These are phyloP conservation scores for Stegostoma tigrinum DNA, from an alignment of 2,113 vertebrate genomes.

Conservation along the genomic window DNA sequence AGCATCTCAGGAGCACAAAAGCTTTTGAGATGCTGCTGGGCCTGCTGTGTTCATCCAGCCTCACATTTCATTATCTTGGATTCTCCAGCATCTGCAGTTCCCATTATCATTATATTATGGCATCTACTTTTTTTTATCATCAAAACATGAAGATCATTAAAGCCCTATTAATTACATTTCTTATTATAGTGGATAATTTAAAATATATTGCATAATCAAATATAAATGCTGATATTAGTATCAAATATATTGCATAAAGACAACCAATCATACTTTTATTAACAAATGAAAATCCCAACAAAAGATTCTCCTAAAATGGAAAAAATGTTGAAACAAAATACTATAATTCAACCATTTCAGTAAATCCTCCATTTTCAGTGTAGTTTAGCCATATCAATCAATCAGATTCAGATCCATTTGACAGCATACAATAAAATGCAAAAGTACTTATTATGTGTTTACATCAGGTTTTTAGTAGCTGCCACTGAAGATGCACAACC, in stretches of 20 bases:
- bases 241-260: background rate
- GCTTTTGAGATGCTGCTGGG: no score
- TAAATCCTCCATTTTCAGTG: background rate
- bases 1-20: no score
- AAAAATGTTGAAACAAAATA: background rate
- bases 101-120: background rate
- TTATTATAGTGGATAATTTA: background rate
- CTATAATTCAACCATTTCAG: background rate
- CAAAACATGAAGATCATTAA: background rate
- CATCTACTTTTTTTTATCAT: background rate
- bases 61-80: no score
- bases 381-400: background rate
- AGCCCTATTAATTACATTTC: background rate
- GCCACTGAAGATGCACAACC: background rate
- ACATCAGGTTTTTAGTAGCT: background rate
- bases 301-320: background rate
- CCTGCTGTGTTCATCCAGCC: no score
- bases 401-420: background rate
- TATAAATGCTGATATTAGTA: background rate
- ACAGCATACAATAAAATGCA: background rate
- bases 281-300: background rate
- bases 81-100: no score
- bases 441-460: background rate
- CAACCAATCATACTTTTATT: background rate
- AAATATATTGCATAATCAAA: background rate